A percentile compares a stretch with the other conserved stretches of the same genome.
These are phyloP conservation scores for Apis laboriosa DNA, from an alignment of 1,140 invertebrate genomes.

Conservation along the genomic window DNA sequence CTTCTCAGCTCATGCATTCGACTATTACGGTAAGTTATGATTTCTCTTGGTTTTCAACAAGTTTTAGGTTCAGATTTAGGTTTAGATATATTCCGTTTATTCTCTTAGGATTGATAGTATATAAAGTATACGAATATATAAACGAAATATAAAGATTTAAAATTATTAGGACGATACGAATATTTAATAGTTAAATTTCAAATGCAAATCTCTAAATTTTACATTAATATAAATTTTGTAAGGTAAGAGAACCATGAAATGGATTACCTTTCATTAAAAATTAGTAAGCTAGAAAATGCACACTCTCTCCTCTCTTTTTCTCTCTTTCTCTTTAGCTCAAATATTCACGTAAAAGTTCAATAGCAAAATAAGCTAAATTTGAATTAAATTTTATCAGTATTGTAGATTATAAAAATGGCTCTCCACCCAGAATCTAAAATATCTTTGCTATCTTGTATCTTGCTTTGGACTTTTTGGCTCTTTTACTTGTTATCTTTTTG, in stretches of 20 bases:
- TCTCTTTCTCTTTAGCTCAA: not conserved
- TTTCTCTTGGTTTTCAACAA: conserved; percentile 84
- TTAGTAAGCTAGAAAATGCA: conserved; percentile 39
- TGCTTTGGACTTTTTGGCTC: conserved; percentile 57
- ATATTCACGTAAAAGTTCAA: not conserved
- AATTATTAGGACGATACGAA: conserved; percentile 4
- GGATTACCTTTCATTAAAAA: conserved; percentile 10
- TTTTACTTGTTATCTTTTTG: conserved; percentile 39
- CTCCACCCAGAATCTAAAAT: conserved; percentile 70
- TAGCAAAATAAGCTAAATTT: conserved; percentile 41
- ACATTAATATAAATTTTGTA: conserved; percentile 24
- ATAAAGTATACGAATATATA: not conserved
- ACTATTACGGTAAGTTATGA: conserved; percentile 99
- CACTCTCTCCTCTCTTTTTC: conserved; percentile 29
- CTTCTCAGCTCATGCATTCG: conserved; percentile 95
- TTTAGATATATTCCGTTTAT: conserved; percentile 59
- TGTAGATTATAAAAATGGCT: conserved; percentile 56
- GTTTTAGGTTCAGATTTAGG: conserved; percentile 65
- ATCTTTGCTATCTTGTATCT: conserved; percentile 52
- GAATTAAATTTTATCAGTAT: conserved; percentile 21
- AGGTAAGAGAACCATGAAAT: conserved; percentile 26
- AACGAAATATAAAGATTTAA: conserved; percentile 14
- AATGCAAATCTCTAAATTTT: conserved; percentile 30
- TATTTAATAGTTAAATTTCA: conserved; percentile 23
- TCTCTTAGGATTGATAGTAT: conserved; percentile 21